A percentile compares a stretch with the other conserved stretches of the same genome.
Conservation (phyloP, 2,888 invertebrate species). For the Prosopocoilus inquinatus region DNA sequence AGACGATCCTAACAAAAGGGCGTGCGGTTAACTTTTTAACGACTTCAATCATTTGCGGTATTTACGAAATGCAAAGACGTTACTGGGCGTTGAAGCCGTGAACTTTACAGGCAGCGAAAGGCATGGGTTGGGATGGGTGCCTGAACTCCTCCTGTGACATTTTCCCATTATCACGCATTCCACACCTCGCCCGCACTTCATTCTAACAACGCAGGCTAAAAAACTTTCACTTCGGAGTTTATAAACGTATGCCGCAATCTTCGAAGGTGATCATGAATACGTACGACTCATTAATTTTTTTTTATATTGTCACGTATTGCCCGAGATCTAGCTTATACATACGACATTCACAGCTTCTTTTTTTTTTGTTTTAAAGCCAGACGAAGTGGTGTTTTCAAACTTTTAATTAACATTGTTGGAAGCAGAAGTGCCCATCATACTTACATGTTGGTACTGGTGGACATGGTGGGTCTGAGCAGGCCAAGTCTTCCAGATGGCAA, state of each 20-base stretch:
- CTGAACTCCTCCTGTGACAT: neutral
- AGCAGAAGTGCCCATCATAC: conserved; percentile 26
- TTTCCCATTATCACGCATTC: neutral
- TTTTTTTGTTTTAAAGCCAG: too few species aligned
- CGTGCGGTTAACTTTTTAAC: too few species aligned
- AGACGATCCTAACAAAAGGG: too few species aligned
- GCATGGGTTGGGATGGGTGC: neutral
- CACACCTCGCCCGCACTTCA: neutral
- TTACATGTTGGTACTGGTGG: conserved; percentile 81
- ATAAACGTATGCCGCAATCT: too few species aligned
- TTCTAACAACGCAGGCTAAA: neutral
- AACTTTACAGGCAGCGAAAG: neutral
- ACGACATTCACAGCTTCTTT: too few species aligned
- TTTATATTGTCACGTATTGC: neutral
- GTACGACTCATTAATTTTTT: neutral
- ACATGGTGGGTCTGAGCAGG: conserved; percentile 76
- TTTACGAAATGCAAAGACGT: neutral
- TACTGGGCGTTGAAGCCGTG: neutral
- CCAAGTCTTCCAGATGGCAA: conserved; percentile 76
- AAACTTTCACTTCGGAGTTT: conserved; percentile 11
- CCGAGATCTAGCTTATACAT: neutral
- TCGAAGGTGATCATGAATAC: neutral
- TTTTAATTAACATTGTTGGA: neutral
- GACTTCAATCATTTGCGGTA: too few species aligned
- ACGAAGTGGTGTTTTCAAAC: neutral